These are phyloP conservation scores for Trissoscelio sp. DNA, from an alignment of 2,888 invertebrate species.

Conservation along the genomic window DNA sequence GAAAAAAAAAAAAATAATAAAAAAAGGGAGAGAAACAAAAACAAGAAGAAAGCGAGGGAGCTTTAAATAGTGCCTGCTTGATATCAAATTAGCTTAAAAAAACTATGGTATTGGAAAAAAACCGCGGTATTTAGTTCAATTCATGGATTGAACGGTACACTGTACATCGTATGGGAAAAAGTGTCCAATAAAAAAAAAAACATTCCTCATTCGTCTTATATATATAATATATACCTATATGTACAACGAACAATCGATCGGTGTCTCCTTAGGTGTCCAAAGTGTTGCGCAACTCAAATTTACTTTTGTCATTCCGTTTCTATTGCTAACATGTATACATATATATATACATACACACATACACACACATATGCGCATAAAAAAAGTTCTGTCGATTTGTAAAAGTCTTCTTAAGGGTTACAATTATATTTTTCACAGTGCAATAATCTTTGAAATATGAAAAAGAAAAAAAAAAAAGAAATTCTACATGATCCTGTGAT, in stretches of 20 bases:
- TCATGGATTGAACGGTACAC: slow-evolving; percentile 66
- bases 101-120: slow-evolving; percentile 66
- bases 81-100: slow-evolving; percentile 68
- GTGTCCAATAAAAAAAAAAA: too few species aligned
- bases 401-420: slow-evolving; percentile 56
- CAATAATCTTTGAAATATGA: slow-evolving; percentile 56
- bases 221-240: slow-evolving; percentile 55
- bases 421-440: slow-evolving; percentile 64
- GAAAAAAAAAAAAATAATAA: too few species aligned
- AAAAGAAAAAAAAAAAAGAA: too few species aligned
- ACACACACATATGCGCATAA: neutral
- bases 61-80: slow-evolving; percentile 83
- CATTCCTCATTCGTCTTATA: too few species aligned
- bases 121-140: slow-evolving; percentile 62
- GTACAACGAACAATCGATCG: slow-evolving; percentile 59
- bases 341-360: too few species aligned
- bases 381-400: slow-evolving; percentile 49
- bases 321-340: neutral
- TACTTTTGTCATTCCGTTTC: slow-evolving; percentile 42
- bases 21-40: slow-evolving; percentile 22
- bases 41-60: slow-evolving; percentile 75
- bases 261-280: too few species aligned
- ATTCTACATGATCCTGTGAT: slow-evolving; percentile 69
- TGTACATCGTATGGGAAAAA: slow-evolving; percentile 66
- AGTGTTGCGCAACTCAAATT: too few species aligned